phyloP scores from a whole-genome alignment of 2,797 vertebrate genomes.

The Pangasius krempfi region DNA sequence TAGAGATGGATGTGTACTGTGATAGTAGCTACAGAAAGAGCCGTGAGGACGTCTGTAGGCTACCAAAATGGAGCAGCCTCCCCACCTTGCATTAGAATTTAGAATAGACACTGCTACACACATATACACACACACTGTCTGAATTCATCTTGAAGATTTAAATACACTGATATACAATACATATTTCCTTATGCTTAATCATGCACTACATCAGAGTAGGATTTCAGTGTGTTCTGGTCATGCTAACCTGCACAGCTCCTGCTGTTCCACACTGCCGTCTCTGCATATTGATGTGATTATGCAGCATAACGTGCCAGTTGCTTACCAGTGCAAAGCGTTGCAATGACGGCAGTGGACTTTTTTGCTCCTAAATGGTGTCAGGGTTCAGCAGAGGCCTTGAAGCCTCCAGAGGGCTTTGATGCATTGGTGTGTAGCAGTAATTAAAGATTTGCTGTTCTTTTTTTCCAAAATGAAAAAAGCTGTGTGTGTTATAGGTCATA shows the following conservation, averaged over 20 bases:
- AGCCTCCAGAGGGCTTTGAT: slow-evolving; percentile 19
- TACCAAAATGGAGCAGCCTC: slow-evolving; percentile 54
- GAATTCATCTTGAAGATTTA: not conserved
- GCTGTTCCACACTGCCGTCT: slow-evolving; percentile 1
- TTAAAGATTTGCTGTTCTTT: slow-evolving; percentile 46
- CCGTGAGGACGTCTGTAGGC: slow-evolving; percentile 62
- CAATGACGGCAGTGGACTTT: not conserved
- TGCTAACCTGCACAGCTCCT: not conserved
- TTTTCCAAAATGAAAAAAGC: not conserved
- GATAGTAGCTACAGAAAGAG: slow-evolving; percentile 68
- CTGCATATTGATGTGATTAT: slow-evolving; percentile 37
- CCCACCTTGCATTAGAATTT: slow-evolving; percentile 39
- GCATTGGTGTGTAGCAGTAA: slow-evolving; percentile 42
- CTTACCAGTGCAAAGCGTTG: not conserved
- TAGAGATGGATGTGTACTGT: slow-evolving; percentile 76
- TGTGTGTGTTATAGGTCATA: not conserved
- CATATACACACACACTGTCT: slow-evolving; percentile 5
- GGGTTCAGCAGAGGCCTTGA: slow-evolving; percentile 36
- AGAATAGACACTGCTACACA: slow-evolving; percentile 24
- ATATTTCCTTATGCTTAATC: not conserved
- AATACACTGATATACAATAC: not conserved
- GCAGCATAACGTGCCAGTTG: slow-evolving; percentile 21
- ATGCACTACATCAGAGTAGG: not conserved
- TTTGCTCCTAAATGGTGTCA: slow-evolving; percentile 31
- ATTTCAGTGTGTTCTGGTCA: slow-evolving; percentile 12